phyloP scores from a whole-genome alignment of 2,888 invertebrate species.

The Pollenia labialis region DNA sequence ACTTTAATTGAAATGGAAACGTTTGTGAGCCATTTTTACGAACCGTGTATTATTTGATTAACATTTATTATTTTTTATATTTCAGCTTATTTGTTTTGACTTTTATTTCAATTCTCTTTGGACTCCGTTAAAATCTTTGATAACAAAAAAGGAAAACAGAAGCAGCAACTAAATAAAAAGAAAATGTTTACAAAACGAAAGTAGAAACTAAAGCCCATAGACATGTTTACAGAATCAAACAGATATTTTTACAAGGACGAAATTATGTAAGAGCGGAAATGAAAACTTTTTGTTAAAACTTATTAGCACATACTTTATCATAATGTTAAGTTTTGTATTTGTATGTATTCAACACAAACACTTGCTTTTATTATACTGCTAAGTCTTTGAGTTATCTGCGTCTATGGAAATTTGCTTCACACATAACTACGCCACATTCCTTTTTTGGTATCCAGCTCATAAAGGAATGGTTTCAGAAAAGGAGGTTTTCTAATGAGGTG shows the following conservation, averaged over 20 bases:
- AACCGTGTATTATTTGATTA: constrained; percentile 44
- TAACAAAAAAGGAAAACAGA: not conserved
- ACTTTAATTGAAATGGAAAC: constrained; percentile 36
- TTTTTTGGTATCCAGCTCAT: too few species aligned
- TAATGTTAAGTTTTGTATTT: not conserved
- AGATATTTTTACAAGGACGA: not conserved
- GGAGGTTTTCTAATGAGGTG: too few species aligned
- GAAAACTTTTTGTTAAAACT: constrained; percentile 12
- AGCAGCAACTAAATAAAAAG: not conserved
- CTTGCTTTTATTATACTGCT: too few species aligned
- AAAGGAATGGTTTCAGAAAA: too few species aligned
- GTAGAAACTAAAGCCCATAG: constrained; percentile 3
- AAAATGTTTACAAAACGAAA: not conserved
- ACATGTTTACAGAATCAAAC: not conserved
- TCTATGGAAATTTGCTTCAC: too few species aligned
- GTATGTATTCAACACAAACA: not conserved
- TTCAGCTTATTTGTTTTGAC: constrained; percentile 23
- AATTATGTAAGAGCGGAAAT: constrained; percentile 2
- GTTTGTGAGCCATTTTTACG: constrained; percentile 1
- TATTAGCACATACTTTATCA: constrained; percentile 26
- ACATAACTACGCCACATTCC: too few species aligned
- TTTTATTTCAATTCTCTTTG: constrained; percentile 28
- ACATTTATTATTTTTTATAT: constrained; percentile 18
- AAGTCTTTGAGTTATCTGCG: too few species aligned
- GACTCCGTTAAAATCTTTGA: constrained; percentile 10